These are phyloP conservation scores for Poecilia wingei DNA, from an alignment of 2,797 vertebrate species.

Conservation along the genomic window DNA sequence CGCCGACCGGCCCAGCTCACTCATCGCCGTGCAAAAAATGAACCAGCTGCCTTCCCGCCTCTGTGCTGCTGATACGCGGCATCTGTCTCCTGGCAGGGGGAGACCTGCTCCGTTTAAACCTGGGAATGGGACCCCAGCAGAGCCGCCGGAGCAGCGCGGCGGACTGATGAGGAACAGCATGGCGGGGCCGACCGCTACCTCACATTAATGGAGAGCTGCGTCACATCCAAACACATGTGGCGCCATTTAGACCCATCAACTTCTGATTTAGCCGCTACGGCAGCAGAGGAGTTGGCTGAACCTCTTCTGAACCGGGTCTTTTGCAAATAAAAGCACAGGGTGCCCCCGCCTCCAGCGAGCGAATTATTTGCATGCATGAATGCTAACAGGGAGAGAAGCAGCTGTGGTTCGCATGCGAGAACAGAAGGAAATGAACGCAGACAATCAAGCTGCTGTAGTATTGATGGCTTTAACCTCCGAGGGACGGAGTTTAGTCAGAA, in stretches of 20 bases:
- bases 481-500: background rate
- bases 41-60: conserved; percentile 46
- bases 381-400: conserved; percentile 29
- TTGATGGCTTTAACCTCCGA: conserved; percentile 26
- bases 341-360: conserved; percentile 27
- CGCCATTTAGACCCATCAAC: conserved; percentile 21
- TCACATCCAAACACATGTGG: conserved; percentile 18
- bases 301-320: conserved; percentile 40
- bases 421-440: conserved; percentile 10
- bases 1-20: conserved; percentile 40
- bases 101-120: conserved; percentile 27
- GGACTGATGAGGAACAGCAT: conserved; percentile 49
- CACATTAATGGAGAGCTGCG: conserved; percentile 5
- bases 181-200: conserved; percentile 21
- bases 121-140: conserved; percentile 33
- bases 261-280: conserved; percentile 1
- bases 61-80: conserved; percentile 34
- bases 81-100: conserved; percentile 42
- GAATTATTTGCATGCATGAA: conserved; percentile 46
- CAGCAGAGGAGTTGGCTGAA: conserved; percentile 36
- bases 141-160: conserved; percentile 26
- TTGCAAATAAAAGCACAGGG: conserved; percentile 35
- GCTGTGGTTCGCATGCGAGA: conserved; percentile 35
- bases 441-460: conserved; percentile 27
- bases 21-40: conserved; percentile 43